phyloP scores from a whole-genome alignment of 2,113 vertebrate species.

The Alces alces region DNA sequence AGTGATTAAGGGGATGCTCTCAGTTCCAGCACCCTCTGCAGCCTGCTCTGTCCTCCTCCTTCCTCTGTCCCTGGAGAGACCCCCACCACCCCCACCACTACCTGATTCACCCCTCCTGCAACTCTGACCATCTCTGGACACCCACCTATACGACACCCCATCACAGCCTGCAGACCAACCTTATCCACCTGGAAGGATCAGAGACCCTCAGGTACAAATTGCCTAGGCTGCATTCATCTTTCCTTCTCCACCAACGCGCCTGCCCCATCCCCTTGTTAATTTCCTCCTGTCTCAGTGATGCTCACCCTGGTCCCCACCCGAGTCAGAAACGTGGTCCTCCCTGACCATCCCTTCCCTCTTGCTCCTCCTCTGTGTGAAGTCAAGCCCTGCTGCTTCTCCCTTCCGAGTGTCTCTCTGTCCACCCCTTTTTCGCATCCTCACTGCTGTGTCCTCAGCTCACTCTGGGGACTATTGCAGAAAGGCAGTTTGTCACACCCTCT shows the following conservation, averaged over 20 bases:
- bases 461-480: not conserved
- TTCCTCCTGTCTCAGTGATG: not conserved
- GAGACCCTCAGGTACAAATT: fast-evolving
- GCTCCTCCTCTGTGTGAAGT: fast-evolving
- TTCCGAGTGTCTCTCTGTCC: fast-evolving
- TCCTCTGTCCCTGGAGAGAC: not conserved
- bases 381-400: too few species aligned
- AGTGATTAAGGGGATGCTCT: fast-evolving
- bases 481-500: not conserved
- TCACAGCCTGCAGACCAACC: not conserved
- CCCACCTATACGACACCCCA: not conserved
- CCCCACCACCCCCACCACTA: not conserved
- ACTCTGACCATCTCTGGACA: fast-evolving
- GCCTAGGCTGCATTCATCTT: fast-evolving
- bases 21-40: not conserved
- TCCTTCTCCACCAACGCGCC: not conserved
- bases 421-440: not conserved
- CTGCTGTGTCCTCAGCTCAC: not conserved
- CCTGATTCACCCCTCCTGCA: not conserved
- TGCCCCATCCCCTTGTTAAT: fast-evolving
- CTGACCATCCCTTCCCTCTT: not conserved
- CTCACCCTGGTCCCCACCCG: not conserved
- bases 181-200: not conserved
- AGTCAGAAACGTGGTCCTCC: not conserved
- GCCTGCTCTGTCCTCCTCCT: not conserved